Conservation (phyloP, 2,888 invertebrate genomes). For the Amblyteles armatorius region DNA sequence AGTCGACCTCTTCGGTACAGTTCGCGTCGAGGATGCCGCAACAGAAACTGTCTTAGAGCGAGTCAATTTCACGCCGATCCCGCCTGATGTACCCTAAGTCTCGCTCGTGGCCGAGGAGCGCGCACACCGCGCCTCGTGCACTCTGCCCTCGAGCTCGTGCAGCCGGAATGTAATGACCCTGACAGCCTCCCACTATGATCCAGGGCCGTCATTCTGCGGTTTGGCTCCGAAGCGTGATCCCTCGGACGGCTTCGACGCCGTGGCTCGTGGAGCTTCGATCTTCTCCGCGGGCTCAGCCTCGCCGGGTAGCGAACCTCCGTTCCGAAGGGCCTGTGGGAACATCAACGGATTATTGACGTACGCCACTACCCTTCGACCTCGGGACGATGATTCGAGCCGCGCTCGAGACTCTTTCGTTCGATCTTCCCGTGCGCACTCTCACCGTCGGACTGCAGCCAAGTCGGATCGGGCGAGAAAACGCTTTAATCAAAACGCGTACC, state of each 20-base stretch:
- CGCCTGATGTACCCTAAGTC: constrained; percentile 50
- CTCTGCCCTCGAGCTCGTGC: constrained; percentile 59
- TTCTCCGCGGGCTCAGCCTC: constrained; percentile 26
- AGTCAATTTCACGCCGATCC: constrained; percentile 1
- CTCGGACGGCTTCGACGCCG: constrained; percentile 51
- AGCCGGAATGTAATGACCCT: constrained; percentile 74
- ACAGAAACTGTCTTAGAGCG: background rate
- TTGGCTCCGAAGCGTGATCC: constrained; percentile 60
- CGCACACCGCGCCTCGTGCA: constrained; percentile 61
- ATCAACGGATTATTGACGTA: constrained; percentile 74
- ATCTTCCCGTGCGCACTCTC: background rate
- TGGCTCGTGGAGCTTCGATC: constrained; percentile 48
- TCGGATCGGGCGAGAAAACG: constrained; percentile 65
- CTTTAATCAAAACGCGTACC: constrained; percentile 67
- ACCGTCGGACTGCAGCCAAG: constrained; percentile 34
- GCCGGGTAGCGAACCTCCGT: constrained; percentile 20
- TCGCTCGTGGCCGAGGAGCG: constrained; percentile 58
- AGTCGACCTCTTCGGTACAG: constrained; percentile 15
- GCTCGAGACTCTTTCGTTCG: constrained; percentile 32
- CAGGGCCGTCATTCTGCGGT: constrained; percentile 59
- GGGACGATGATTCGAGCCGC: constrained; percentile 55
- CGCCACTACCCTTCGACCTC: constrained; percentile 61
- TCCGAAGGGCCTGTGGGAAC: constrained; percentile 69
- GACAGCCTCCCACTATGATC: constrained; percentile 71
- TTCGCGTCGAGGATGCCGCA: background rate